A percentile compares a stretch with the other conserved stretches of the same genome.
Evolutionary conservation across 2,888 invertebrate genomes (phyloP).

Genomic region (Mimumesa dahlbomi): DNA sequence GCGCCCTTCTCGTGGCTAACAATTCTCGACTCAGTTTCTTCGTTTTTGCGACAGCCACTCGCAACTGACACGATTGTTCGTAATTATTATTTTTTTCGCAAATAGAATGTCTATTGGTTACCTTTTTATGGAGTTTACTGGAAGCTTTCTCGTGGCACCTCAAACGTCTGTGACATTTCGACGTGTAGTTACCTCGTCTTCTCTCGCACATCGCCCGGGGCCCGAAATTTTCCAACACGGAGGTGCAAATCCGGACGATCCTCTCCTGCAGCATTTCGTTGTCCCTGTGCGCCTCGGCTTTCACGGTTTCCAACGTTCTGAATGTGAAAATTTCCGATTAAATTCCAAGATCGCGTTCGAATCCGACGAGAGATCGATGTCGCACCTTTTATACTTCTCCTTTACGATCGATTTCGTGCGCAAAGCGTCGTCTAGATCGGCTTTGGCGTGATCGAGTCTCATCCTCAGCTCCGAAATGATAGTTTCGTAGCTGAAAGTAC

Average conservation of each 20-base stretch:
- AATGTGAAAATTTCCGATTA: not conserved
- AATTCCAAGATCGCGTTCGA: too few species aligned
- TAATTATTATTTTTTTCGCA: too few species aligned
- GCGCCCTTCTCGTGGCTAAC: constrained; percentile 19
- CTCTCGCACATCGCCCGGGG: constrained; percentile 22
- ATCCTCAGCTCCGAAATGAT: constrained; percentile 57
- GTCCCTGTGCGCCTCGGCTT: constrained; percentile 47
- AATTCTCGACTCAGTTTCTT: constrained; percentile 58
- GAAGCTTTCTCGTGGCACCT: constrained; percentile 49
- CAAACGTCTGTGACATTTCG: constrained; percentile 25
- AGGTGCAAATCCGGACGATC: constrained; percentile 61
- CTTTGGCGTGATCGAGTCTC: constrained; percentile 42
- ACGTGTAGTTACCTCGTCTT: not conserved
- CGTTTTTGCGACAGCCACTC: constrained; percentile 38
- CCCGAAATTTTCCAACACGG: constrained; percentile 61
- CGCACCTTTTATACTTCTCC: constrained; percentile 61
- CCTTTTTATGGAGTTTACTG: constrained; percentile 56
- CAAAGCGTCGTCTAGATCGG: constrained; percentile 52
- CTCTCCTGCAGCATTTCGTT: constrained; percentile 60
- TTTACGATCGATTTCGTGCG: constrained; percentile 37
- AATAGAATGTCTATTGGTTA: constrained; percentile 22
- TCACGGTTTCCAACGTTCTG: constrained; percentile 48
- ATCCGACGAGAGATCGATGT: not conserved
- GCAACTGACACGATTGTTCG: too few species aligned
- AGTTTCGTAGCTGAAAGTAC: constrained; percentile 45